Evolutionary conservation across 1,140 invertebrate genomes (phyloP).

Genomic region (Hypsibius dujardini): DNA sequence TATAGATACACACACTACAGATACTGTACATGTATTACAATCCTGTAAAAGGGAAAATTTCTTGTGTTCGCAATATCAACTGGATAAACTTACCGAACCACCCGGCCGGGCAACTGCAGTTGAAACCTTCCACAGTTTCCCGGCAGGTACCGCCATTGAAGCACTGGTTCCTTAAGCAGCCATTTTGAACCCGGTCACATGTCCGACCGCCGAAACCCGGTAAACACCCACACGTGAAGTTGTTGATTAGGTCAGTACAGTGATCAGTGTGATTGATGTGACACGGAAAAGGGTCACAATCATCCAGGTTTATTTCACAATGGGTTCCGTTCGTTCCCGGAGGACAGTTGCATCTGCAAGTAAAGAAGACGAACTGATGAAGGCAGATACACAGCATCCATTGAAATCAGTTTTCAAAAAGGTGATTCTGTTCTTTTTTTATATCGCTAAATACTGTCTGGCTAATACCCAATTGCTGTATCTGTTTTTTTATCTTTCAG

Average conservation of each 20-base stretch:
- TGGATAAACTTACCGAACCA: too few relatives aligned
- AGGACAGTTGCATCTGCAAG: background rate
- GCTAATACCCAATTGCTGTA: too few relatives aligned
- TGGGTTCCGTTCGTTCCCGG: conserved; percentile 37
- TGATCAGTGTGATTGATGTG: conserved; percentile 64
- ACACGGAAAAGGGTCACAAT: conserved; percentile 75
- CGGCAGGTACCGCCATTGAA: conserved; percentile 26
- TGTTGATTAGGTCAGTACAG: conserved; percentile 65
- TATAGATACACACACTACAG: too few relatives aligned
- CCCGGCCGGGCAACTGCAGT: conserved; percentile 28
- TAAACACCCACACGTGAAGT: conserved; percentile 61
- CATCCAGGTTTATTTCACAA: conserved; percentile 77
- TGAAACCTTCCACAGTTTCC: conserved; percentile 25
- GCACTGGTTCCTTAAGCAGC: conserved; percentile 27
- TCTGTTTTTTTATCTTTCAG: too few relatives aligned
- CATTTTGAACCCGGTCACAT: conserved; percentile 27
- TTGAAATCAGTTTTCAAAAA: too few relatives aligned
- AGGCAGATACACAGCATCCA: background rate
- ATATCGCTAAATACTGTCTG: too few relatives aligned
- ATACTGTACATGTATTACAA: too few relatives aligned
- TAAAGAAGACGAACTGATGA: background rate
- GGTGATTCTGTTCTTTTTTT: too few relatives aligned
- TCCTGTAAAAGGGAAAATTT: too few relatives aligned
- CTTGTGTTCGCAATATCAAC: conserved; percentile 63
- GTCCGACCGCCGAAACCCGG: conserved; percentile 41